These are phyloP conservation scores for Botia kubotai DNA, from an alignment of 2,797 vertebrate species.

Conservation along the genomic window DNA sequence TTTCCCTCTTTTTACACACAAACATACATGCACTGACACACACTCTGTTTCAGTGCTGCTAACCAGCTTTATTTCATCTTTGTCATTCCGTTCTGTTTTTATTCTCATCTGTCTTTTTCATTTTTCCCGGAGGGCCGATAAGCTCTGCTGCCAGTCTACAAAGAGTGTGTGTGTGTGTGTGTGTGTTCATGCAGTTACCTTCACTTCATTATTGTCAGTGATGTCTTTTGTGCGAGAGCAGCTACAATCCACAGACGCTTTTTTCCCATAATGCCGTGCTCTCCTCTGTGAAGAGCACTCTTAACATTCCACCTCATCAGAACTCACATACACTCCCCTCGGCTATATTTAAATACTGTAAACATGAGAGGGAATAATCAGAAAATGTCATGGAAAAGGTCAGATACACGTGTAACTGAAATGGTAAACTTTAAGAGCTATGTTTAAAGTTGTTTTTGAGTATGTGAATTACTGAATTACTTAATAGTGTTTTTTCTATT, in stretches of 20 bases:
- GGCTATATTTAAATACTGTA: conserved; percentile 44
- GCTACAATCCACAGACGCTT: conserved; percentile 16
- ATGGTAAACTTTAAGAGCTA: background rate
- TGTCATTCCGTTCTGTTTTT: conserved; percentile 29
- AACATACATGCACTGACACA: background rate
- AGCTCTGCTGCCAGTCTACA: conserved; percentile 37
- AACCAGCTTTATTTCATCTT: conserved; percentile 14
- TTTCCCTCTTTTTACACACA: background rate
- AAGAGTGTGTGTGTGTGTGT: conserved; percentile 37
- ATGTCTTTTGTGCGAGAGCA: conserved; percentile 34
- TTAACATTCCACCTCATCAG: conserved; percentile 41
- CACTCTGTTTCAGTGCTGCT: background rate
- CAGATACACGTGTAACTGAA: background rate
- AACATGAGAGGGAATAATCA: conserved; percentile 6
- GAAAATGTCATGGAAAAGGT: conserved; percentile 9
- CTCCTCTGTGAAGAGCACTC: conserved; percentile 37
- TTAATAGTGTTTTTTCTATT: too few relatives aligned
- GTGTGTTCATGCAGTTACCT: conserved; percentile 31
- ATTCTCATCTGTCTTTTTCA: conserved; percentile 38
- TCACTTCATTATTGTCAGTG: conserved; percentile 24
- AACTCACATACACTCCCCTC: conserved; percentile 19
- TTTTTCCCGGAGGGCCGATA: conserved; percentile 30
- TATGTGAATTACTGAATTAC: too few relatives aligned
- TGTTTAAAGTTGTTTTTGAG: background rate
- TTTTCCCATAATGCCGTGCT: conserved; percentile 38